Base-by-base conservation (phyloP, 2,113 vertebrate genomes). In the Sinocyclocheilus anshuiensis region DNA sequence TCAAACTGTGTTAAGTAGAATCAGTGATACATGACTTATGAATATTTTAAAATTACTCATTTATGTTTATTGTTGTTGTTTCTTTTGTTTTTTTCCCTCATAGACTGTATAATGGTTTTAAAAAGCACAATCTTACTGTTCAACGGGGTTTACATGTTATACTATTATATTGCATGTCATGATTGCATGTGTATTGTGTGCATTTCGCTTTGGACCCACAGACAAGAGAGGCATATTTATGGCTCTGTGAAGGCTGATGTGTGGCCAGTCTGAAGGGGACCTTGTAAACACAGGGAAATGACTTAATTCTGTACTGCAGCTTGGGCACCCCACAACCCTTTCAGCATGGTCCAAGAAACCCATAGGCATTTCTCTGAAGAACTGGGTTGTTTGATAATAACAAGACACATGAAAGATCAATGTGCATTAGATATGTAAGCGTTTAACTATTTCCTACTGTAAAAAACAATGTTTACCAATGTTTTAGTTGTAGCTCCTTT, bases 281-380 rank as follows among this genome's bases (percentile, higher is more conserved):
- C 63, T 75, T 86, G 82, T 90, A 87, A 90, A 92, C 76, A 85
- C 6, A 18, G 57, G 87, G 79, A 81, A 88, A 89, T 91, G 6
- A 93, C 88, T 84, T 91, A 81, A 93, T 84, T 65, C 77, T 63
- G 83, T 50, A 84, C 5, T 74, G 33, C 20, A 71, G 79, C 16
- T 45, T 71, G 42, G 50, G 72, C 15, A 63, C 16, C 16, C n/a
- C 83, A 84, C 45, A 81, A 78, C n/a, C 65, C 22, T 22, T 33
- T 78, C 50, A 57, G 18, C 10, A 20, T 33, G 48, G 11, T 78
- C 26, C 24, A 57, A 78, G 50, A 22, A 78, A 53, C 45, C 26
- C 24, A 48, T 11, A 1, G 50, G 0, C 29, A 57, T 78, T 55
- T 36, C 8, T 77, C 12, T 4, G 45, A 7, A 53, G 74, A 24